Conservation (phyloP, 2,888 invertebrate species). For the Cheilosia grossa region DNA sequence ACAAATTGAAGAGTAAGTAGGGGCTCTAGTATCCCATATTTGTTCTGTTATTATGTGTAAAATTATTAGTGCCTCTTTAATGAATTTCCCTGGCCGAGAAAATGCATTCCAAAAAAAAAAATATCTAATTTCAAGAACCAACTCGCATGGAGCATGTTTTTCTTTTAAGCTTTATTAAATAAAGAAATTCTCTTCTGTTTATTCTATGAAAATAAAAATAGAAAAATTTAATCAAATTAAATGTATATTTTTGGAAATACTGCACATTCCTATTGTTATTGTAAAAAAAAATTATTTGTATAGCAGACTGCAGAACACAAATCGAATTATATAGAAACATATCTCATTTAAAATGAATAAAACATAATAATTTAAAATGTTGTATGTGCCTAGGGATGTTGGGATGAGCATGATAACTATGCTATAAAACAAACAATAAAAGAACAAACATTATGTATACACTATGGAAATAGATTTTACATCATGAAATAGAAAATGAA, state of each 20-base stretch:
- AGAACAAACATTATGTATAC: slow-evolving; percentile 32
- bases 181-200: not conserved
- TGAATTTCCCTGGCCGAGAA: not conserved
- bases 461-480: slow-evolving; percentile 51
- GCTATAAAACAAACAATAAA: slow-evolving; percentile 15
- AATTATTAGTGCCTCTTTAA: not conserved
- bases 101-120: slow-evolving; percentile 61
- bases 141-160: not conserved
- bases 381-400: slow-evolving; percentile 57
- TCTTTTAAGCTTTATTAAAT: slow-evolving; percentile 11
- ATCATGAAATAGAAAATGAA: slow-evolving; percentile 37
- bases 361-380: slow-evolving; percentile 34
- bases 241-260: slow-evolving; percentile 24
- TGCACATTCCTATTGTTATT: slow-evolving; percentile 62
- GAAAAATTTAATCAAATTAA: slow-evolving; percentile 1
- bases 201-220: not conserved
- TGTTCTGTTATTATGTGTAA: not conserved
- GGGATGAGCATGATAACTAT: slow-evolving; percentile 7
- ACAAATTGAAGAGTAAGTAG: not conserved
- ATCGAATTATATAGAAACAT: slow-evolving; percentile 52
- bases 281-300: slow-evolving; percentile 2
- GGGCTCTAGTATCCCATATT: not conserved
- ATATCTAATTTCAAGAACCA: slow-evolving; percentile 12
- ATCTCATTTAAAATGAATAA: slow-evolving; percentile 53
- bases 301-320: slow-evolving; percentile 23